Evolutionary conservation across 2,797 vertebrate genomes (phyloP).

Genomic region (Etheostoma perlongum): DNA sequence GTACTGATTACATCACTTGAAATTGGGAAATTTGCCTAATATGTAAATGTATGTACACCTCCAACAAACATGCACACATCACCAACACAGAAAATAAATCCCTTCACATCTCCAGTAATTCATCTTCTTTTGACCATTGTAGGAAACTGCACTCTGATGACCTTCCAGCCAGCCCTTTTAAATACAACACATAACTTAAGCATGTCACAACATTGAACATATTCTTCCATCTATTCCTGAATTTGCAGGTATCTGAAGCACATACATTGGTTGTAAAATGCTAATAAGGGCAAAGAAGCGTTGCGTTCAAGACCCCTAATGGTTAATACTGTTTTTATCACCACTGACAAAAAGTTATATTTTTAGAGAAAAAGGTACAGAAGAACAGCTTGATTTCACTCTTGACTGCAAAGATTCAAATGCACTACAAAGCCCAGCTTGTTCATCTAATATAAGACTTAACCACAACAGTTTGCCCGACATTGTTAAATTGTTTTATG

Average conservation of each 20-base stretch:
- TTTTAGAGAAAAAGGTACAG: not conserved
- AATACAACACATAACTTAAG: constrained; percentile 4
- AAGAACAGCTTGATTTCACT: constrained; percentile 11
- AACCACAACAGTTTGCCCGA: not conserved
- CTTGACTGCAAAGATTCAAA: constrained; percentile 3
- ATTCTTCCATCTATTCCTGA: not conserved
- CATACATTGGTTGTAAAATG: constrained; percentile 30
- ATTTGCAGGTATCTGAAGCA: not conserved
- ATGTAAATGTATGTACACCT: constrained; percentile 9
- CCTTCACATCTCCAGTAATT: not conserved
- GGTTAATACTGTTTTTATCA: constrained; percentile 18
- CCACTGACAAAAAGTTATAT: constrained; percentile 20
- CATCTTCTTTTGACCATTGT: constrained; percentile 4
- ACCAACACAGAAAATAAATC: constrained; percentile 3
- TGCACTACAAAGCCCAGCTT: not conserved
- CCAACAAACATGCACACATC: not conserved
- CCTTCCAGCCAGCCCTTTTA: not conserved
- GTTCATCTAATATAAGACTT: constrained; percentile 6
- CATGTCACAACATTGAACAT: not conserved
- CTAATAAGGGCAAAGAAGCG: not conserved
- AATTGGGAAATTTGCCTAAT: not conserved
- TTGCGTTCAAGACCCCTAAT: not conserved
- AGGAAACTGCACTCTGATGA: constrained; percentile 9
- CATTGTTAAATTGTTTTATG: not conserved
- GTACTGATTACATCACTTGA: constrained; percentile 39